These are phyloP conservation scores for Hydrotaea cyrtoneurina DNA, from an alignment of 2,888 invertebrate genomes.

Conservation along the genomic window DNA sequence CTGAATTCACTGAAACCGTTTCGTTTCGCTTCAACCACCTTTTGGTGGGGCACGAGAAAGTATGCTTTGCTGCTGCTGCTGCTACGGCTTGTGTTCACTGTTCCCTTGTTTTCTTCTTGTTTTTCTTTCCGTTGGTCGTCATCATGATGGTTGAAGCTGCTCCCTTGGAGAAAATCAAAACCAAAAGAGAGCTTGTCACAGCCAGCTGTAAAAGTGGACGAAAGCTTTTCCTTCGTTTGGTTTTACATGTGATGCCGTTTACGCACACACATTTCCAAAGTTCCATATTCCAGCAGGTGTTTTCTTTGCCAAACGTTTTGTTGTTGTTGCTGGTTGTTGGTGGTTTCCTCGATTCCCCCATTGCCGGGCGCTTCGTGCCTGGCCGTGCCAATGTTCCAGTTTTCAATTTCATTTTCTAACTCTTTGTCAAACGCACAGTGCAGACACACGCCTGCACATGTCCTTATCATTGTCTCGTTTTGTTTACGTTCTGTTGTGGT, in stretches of 20 bases:
- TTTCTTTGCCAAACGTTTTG: conserved; percentile 50
- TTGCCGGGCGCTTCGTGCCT: neutral
- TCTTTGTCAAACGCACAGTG: neutral
- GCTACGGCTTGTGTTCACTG: neutral
- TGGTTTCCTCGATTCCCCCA: neutral
- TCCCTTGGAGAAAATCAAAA: neutral
- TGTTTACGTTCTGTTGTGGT: conserved; percentile 36
- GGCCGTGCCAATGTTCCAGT: neutral
- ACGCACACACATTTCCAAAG: conserved; percentile 68
- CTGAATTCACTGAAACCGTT: conserved; percentile 71
- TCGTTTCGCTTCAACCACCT: conserved; percentile 62
- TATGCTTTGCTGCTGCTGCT: neutral
- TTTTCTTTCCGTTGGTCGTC: too few relatives aligned
- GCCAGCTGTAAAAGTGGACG: conserved; percentile 40
- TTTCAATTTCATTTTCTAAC: neutral
- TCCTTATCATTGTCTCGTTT: neutral
- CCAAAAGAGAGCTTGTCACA: conserved; percentile 54
- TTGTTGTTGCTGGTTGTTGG: neutral
- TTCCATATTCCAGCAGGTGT: conserved; percentile 71
- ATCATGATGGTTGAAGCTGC: conserved; percentile 13
- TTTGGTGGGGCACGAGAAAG: conserved; percentile 30
- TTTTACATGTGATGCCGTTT: conserved; percentile 58
- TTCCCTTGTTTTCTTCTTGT: conserved; percentile 32
- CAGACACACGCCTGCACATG: neutral
- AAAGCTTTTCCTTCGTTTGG: conserved; percentile 54